These are phyloP conservation scores for Hiodon alosoides DNA, from an alignment of 2,113 vertebrate genomes.

Conservation along the genomic window DNA sequence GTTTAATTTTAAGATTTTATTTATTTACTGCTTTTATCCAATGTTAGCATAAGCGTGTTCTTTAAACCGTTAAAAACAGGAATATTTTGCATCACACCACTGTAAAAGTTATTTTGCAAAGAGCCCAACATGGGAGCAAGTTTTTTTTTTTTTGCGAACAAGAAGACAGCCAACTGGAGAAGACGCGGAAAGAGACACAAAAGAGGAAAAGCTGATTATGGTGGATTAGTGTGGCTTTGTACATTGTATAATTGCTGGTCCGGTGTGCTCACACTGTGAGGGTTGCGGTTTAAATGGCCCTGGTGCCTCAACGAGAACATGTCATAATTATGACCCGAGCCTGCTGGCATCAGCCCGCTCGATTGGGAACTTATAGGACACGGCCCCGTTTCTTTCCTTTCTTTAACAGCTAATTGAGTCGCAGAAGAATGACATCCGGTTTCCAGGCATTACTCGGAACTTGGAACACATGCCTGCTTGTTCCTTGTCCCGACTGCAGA, in stretches of 20 bases:
- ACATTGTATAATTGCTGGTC: background rate
- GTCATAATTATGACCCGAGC: background rate
- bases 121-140: constrained; percentile 12
- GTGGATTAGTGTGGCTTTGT: constrained; percentile 6
- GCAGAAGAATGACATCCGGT: background rate
- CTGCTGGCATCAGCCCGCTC: no score
- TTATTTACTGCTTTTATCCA: background rate
- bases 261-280: background rate
- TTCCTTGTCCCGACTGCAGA: no score
- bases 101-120: background rate
- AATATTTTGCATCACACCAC: background rate
- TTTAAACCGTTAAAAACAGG: background rate
- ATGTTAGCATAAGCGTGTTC: background rate
- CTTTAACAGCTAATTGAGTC: background rate
- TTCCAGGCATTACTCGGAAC: no score
- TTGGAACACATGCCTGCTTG: no score
- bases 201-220: constrained; percentile 4
- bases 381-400: no score
- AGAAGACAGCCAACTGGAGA: constrained; percentile 15
- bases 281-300: background rate
- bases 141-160: constrained; percentile 31
- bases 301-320: background rate
- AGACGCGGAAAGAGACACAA: constrained; percentile 14
- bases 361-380: no score
- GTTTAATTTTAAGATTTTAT: no score